These are phyloP conservation scores for Ophioninae sp. DNA, from an alignment of 2,888 invertebrate species.

Conservation along the genomic window DNA sequence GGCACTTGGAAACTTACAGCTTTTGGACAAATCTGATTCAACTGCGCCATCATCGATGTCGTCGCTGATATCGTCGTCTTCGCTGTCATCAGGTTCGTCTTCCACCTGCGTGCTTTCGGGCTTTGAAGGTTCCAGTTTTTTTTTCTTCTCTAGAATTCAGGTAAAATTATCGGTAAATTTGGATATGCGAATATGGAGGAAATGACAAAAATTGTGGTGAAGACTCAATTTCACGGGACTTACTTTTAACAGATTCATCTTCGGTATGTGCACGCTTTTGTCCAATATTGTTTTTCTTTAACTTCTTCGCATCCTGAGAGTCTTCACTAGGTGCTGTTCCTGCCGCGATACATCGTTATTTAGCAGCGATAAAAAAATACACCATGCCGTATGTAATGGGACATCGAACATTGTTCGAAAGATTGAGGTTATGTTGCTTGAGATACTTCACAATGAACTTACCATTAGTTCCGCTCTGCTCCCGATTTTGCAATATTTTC, in stretches of 20 bases:
- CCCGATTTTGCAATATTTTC: slow-evolving; percentile 84
- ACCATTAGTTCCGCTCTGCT: slow-evolving; percentile 78
- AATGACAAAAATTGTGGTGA: not conserved
- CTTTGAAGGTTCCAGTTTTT: slow-evolving; percentile 62
- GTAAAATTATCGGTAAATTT: not conserved
- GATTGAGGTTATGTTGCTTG: slow-evolving; percentile 6
- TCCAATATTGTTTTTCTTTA: slow-evolving; percentile 54
- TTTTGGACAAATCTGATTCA: slow-evolving; percentile 69
- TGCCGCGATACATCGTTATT: not conserved
- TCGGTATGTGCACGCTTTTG: slow-evolving; percentile 63
- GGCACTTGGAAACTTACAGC: slow-evolving; percentile 64
- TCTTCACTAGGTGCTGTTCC: slow-evolving; percentile 24
- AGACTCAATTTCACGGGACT: slow-evolving; percentile 32
- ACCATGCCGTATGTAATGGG: not conserved
- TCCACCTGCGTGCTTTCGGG: slow-evolving; percentile 56
- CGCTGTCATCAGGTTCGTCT: slow-evolving; percentile 61
- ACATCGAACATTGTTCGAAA: not conserved
- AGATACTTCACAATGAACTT: slow-evolving; percentile 43
- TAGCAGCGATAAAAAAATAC: not conserved
- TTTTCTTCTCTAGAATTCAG: slow-evolving; percentile 64
- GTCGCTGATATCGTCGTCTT: slow-evolving; percentile 54
- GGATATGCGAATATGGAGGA: not conserved
- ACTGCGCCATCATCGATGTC: slow-evolving; percentile 67
- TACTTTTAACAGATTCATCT: slow-evolving; percentile 68
- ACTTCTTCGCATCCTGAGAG: slow-evolving; percentile 28